These are phyloP conservation scores for Arge pagana DNA, from an alignment of 2,888 invertebrate species.

Conservation along the genomic window DNA sequence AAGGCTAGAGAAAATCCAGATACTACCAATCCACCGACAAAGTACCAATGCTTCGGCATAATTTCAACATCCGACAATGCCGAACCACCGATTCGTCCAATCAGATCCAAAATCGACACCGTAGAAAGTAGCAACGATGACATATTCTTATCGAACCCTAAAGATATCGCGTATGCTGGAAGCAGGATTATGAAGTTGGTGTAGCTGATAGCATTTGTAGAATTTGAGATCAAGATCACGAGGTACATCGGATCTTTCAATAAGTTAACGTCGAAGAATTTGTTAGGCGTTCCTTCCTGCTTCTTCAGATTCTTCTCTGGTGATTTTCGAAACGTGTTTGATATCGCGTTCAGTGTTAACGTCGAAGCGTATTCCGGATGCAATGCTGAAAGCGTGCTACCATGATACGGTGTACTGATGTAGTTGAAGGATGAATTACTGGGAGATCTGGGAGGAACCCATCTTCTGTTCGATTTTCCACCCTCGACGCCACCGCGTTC, in stretches of 20 bases:
- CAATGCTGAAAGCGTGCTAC: constrained; percentile 77
- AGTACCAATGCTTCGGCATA: constrained; percentile 83
- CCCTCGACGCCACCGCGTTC: constrained; percentile 62
- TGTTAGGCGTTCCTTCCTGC: constrained; percentile 59
- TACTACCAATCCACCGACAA: constrained; percentile 75
- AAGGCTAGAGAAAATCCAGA: constrained; percentile 77
- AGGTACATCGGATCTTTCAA: constrained; percentile 80
- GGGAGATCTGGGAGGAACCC: constrained; percentile 68
- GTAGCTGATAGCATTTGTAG: constrained; percentile 84
- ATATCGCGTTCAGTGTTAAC: constrained; percentile 72
- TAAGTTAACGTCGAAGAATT: constrained; percentile 76
- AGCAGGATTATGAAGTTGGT: constrained; percentile 84
- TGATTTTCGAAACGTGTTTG: constrained; percentile 61
- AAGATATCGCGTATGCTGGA: constrained; percentile 74
- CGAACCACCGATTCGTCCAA: constrained; percentile 84
- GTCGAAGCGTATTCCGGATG: constrained; percentile 78
- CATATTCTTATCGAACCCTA: constrained; percentile 72
- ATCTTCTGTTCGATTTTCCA: constrained; percentile 40
- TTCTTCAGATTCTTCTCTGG: constrained; percentile 45
- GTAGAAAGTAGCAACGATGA: constrained; percentile 78
- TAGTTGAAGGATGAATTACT: constrained; percentile 84
- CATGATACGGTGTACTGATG: constrained; percentile 84
- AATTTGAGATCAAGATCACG: constrained; percentile 82
- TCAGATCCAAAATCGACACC: constrained; percentile 79
- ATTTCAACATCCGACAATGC: constrained; percentile 77